Conservation (phyloP, 2,797 vertebrate species). For the Platalea minor region DNA sequence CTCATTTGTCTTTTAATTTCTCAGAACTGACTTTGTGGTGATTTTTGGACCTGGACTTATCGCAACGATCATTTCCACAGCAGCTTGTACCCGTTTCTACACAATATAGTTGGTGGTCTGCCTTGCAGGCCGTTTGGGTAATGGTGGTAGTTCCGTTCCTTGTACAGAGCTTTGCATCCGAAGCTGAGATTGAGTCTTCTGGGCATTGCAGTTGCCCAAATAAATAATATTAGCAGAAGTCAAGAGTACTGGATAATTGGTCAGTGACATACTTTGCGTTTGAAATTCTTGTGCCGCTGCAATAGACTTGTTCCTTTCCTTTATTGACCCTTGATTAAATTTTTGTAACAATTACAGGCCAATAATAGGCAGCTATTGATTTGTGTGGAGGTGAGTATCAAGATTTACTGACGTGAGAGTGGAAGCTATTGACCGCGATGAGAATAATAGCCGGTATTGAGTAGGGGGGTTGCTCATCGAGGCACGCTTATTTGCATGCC, state of each 20-base stretch:
- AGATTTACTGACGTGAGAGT: constrained; percentile 11
- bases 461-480: neutral
- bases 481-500: neutral
- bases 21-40: neutral
- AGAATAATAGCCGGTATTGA: neutral
- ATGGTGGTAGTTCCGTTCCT: neutral
- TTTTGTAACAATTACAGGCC: constrained; percentile 58
- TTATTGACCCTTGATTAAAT: constrained; percentile 65
- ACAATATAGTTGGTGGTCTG: fast-evolving
- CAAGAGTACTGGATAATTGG: neutral
- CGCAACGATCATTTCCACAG: neutral
- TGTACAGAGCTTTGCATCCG: fast-evolving
- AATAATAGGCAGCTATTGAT: constrained; percentile 64
- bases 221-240: neutral
- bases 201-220: neutral
- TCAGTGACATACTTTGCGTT: neutral
- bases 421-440: constrained; percentile 25
- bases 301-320: constrained; percentile 26
- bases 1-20: neutral
- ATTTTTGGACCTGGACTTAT: neutral
- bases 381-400: neutral
- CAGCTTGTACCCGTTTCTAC: neutral
- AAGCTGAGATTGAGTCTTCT: neutral
- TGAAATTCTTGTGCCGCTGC: neutral
- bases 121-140: neutral